Percentiles rank a stretch among this genome's conserved stretches.
These are phyloP conservation scores for Aphrocallistes beatrix DNA, from an alignment of 37 sponge, comb jelly and placozoan genomes.

Conservation along the genomic window DNA sequence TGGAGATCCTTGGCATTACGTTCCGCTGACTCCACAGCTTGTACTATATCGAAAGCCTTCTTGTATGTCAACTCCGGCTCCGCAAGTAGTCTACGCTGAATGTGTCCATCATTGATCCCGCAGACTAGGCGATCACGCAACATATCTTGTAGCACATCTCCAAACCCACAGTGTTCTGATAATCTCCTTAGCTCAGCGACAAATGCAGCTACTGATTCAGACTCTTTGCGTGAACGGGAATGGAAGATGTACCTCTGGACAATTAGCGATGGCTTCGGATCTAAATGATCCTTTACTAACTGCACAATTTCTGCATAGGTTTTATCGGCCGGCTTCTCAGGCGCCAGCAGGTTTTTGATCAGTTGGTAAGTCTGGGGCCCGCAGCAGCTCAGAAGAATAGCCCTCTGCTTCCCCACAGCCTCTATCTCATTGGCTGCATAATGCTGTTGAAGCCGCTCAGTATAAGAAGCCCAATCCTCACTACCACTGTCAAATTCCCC, in stretches of 20 bases:
- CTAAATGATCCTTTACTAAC: not conserved
- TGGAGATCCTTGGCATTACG: constrained; percentile 7
- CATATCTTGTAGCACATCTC: constrained; percentile 12
- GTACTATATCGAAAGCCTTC: constrained; percentile 23
- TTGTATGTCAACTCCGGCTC: constrained; percentile 19
- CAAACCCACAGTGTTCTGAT: constrained; percentile 24
- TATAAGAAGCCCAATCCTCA: no score
- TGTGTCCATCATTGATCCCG: not conserved
- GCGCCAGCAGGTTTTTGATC: not conserved
- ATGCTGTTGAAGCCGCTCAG: no score
- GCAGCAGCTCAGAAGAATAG: not conserved
- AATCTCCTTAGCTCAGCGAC: constrained; percentile 6
- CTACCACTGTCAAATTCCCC: no score
- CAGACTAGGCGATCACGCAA: no score
- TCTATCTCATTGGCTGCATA: not conserved
- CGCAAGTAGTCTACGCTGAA: constrained; percentile 27
- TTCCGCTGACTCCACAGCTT: constrained; percentile 27
- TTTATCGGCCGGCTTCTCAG: not conserved
- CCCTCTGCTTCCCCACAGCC: not conserved
- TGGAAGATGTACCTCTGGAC: not conserved
- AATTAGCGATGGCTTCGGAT: not conserved
- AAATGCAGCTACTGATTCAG: constrained; percentile 15
- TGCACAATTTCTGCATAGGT: not conserved
- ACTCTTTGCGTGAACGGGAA: no score
- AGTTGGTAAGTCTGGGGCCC: not conserved